A percentile compares a stretch with the other conserved stretches of the same genome.
These are phyloP conservation scores for Palythoa heliodiscus DNA, from an alignment of 92 coral and sea anemone genomes.

Conservation along the genomic window DNA sequence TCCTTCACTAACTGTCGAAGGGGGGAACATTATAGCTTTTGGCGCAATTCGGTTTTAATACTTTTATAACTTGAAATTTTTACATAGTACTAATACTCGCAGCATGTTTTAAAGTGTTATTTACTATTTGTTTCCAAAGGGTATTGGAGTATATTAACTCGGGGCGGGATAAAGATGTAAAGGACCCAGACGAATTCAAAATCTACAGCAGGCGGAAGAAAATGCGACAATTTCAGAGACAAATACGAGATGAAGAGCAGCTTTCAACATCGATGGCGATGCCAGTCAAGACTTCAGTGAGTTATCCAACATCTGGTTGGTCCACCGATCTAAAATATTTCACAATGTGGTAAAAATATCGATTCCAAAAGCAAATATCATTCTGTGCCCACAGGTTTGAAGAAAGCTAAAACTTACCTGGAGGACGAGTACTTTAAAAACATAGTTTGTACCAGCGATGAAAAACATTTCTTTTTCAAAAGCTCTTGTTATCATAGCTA, in stretches of 20 bases:
- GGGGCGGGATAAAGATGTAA: no score
- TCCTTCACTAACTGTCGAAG: no score
- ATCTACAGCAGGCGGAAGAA: conserved; percentile 29
- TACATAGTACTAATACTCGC: no score
- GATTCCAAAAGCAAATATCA: conserved; percentile 1
- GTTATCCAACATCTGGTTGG: conserved; percentile 38
- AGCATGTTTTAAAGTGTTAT: no score
- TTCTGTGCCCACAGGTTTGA: conserved; percentile 18
- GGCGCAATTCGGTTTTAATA: no score
- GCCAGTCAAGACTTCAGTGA: conserved; percentile 18
- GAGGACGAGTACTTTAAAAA: conserved; percentile 7
- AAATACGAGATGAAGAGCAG: conserved; percentile 13
- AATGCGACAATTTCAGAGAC: conserved; percentile 21
- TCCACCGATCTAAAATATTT: conserved; percentile 27
- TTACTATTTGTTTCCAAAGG: no score
- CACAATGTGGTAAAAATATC: conserved; percentile 29
- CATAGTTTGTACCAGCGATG: background rate
- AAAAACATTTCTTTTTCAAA: conserved; percentile 8
- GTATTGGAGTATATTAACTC: no score
- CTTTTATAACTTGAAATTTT: no score
- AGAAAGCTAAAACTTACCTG: background rate
- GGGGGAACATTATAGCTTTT: no score
- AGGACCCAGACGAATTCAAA: no score
- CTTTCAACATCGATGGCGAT: conserved; percentile 1
- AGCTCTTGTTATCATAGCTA: conserved; percentile 1